Conservation (phyloP, 1,140 invertebrate genomes). For the Eupristina koningsbergeri region DNA sequence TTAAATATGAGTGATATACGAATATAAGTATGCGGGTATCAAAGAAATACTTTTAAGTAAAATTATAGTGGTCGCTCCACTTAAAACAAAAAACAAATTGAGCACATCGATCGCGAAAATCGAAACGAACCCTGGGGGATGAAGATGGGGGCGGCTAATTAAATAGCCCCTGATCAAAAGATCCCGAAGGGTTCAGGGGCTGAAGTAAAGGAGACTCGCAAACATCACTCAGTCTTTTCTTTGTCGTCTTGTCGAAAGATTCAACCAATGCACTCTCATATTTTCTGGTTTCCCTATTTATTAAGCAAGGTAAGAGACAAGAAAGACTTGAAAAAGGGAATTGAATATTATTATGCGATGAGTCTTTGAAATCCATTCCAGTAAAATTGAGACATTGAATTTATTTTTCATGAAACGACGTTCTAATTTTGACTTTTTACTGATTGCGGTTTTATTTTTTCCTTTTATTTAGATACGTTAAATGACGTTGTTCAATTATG, state of each 20-base stretch:
- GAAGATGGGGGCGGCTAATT: background rate
- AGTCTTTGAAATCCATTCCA: background rate
- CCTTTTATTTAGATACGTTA: too few species aligned
- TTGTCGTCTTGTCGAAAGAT: background rate
- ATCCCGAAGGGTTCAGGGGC: background rate
- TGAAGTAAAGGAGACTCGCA: background rate
- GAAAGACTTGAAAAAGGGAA: background rate
- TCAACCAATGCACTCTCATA: background rate
- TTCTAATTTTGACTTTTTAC: background rate
- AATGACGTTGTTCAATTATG: too few species aligned
- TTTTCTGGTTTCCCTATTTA: too few species aligned
- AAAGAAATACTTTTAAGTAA: background rate
- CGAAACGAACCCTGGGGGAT: background rate
- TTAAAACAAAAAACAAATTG: background rate
- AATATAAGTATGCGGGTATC: too few species aligned
- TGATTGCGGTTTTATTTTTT: background rate
- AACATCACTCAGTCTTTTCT: background rate
- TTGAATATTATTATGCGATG: background rate
- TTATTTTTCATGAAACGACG: background rate
- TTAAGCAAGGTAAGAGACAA: too few species aligned
- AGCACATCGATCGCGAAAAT: slow-evolving; percentile 11
- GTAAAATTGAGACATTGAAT: background rate
- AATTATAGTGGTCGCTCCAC: background rate
- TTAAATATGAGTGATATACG: background rate
- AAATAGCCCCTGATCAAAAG: background rate